Base-by-base conservation (phyloP, 2,797 vertebrate species). In the Phalanger gymnotis region DNA sequence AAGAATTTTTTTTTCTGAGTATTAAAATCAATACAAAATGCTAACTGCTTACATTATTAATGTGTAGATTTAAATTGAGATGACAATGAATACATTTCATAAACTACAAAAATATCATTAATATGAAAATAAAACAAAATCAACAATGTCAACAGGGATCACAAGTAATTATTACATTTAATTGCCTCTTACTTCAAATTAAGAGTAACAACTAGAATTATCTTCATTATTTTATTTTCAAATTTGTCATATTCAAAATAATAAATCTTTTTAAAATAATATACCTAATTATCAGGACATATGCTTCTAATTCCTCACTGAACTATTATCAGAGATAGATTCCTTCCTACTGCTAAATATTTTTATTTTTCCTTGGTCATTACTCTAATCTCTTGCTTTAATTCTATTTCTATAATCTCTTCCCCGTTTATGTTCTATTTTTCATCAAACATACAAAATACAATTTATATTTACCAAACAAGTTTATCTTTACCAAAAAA, bases 41-140 rank as follows among this genome's bases (percentile, higher is more conserved):
- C 89, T 97, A 95, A 91, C 25, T 95, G 16, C 58, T 91, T 92
- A 3, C 52, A 87, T 91, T 4, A 57, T 47, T 96, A 92, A 91
- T 93, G 89, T 87, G 6, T 54, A 28, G 47, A 52, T 13, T 12
- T 87, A 93, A 96, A 96, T 30, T 94, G 53, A 90, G 10, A 87
- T 93, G 10, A 90, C 16, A 96, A 66, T 53, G 30, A 91, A 2
- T 90, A 94, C 96, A 14, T 96, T 61, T 54, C 90, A 34, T 96
- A 95, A 97, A 96, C 91, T 92, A 95, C 95, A 94, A 94, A 92
- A 96, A 96, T 92, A 92, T 52, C 54, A 61, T 93, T 31, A 91
- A 57, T 96, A 94, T 95, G 95, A 96, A 96, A 95, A 95, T 90
- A 95, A 31, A 31, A 95, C 53, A 96, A 95, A 93, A 92, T 90